phyloP scores from a whole-genome alignment of 1,140 invertebrate species.

The Nylanderia fulva region DNA sequence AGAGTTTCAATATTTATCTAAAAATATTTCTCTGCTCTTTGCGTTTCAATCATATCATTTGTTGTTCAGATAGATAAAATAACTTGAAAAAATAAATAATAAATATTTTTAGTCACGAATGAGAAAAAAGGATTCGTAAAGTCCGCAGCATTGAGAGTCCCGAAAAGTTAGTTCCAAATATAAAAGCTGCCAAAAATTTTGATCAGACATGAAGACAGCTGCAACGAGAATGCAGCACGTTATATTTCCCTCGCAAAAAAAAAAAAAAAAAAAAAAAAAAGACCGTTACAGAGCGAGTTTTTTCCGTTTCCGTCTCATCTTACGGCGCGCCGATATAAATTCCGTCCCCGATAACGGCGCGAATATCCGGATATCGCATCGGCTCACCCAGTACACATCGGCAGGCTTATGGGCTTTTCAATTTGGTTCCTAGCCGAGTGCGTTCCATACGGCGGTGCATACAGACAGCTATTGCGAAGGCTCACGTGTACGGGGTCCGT shows the following conservation, averaged over 20 bases:
- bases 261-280: not conserved
- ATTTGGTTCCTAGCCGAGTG: conserved; percentile 59
- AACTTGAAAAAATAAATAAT: no score
- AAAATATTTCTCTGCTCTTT: not conserved
- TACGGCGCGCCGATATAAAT: conserved; percentile 37
- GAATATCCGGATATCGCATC: conserved; percentile 38
- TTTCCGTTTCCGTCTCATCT: conserved; percentile 20
- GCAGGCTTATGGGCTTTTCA: conserved; percentile 68
- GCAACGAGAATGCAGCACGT: not conserved
- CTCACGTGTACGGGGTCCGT: conserved; percentile 38
- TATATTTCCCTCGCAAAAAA: not conserved
- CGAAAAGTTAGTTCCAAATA: not conserved
- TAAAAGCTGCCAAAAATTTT: not conserved
- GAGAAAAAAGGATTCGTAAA: no score
- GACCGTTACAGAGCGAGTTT: not conserved
- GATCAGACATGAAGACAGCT: not conserved
- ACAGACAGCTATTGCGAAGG: conserved; percentile 28
- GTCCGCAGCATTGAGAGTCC: no score
- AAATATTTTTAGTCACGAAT: no score
- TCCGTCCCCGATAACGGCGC: conserved; percentile 1
- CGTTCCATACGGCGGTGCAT: conserved; percentile 32
- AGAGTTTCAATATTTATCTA: not conserved
- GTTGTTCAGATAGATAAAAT: no score
- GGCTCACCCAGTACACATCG: conserved; percentile 50
- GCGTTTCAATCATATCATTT: no score